Base-by-base conservation (phyloP, 2,113 vertebrate genomes). In the Brienomyrus brachyistius region DNA sequence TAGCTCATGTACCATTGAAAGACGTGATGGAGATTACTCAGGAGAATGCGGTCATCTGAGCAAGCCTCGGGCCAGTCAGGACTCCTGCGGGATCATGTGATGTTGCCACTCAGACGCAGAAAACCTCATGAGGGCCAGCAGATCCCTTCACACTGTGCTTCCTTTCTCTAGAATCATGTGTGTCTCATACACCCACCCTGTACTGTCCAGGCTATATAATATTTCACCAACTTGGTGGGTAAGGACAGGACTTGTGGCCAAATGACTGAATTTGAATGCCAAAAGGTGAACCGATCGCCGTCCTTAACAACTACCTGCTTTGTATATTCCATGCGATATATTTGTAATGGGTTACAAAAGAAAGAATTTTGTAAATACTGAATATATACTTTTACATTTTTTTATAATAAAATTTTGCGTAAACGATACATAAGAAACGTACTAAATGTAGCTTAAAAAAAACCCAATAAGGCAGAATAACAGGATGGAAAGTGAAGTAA, bases 11-110 rank as follows among this genome's bases (percentile, higher is more conserved):
- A 4, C 11, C 23, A 47, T 23, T 80, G 27, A 21, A 77, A 8
- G 17, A 50, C 6, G 47, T 9, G 85, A 40, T 17, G 66, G 27
- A 27, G 48, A 51, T 89, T 40, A 31, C 50, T n/a, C 19, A 66
- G 31, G 45, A 89, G 87, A 47, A 48, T 3, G 77, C 82, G 89
- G 86, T 87, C 91, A 92, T 89, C 84, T 91, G 89, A 92, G 45
- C 50, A 6, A 7, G 82, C 54, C 85, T 45, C 2, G 9, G 35
- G 70, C 47, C 27, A 87, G 77, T 31, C 21, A 4, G 31, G 86
- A 50, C 88, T 90, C 31, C 84, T 62, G 31, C 2, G 50, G 50
- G 43, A 83, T 31, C 90, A 92, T 89, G 90, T 91, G 88, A 91
- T 47, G 45, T 51, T n/a, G 19, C 74, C 43, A 47, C 51, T 31